Conservation (phyloP, 2,113 vertebrate species). For the Prunella himalayana region DNA sequence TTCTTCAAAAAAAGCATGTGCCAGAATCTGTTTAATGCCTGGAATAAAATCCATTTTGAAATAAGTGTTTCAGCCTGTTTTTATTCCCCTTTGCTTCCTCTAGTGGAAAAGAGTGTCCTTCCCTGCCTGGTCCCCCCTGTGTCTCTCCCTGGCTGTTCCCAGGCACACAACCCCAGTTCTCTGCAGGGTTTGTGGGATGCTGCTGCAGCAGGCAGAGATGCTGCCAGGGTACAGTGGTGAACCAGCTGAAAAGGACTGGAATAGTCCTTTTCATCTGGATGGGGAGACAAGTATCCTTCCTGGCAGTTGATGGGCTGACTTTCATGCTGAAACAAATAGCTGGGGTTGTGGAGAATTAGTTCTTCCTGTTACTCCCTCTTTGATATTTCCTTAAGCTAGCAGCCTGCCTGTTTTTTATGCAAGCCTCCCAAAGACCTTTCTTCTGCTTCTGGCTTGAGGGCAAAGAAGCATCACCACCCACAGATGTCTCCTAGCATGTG, state of each 20-base stretch:
- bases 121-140: neutral
- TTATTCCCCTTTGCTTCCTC: neutral
- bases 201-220: neutral
- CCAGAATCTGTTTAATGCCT: conserved; percentile 67
- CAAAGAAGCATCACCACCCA: neutral
- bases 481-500: neutral
- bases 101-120: neutral
- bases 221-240: neutral
- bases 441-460: neutral
- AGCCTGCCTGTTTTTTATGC: neutral
- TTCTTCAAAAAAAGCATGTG: conserved; percentile 78
- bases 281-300: neutral
- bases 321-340: neutral
- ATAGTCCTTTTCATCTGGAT: neutral
- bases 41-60: conserved; percentile 77
- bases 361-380: neutral
- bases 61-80: neutral
- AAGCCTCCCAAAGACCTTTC: neutral
- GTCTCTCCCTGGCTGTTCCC: neutral
- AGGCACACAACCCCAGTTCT: neutral
- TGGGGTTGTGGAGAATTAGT: neutral
- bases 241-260: neutral
- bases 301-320: neutral
- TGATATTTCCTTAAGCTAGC: neutral
- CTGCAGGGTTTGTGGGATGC: neutral